Evolutionary conservation across 2,113 vertebrate species (phyloP), one percentile per base, ranked within the genome.

Genomic region (Aldabrachelys gigantea): DNA sequence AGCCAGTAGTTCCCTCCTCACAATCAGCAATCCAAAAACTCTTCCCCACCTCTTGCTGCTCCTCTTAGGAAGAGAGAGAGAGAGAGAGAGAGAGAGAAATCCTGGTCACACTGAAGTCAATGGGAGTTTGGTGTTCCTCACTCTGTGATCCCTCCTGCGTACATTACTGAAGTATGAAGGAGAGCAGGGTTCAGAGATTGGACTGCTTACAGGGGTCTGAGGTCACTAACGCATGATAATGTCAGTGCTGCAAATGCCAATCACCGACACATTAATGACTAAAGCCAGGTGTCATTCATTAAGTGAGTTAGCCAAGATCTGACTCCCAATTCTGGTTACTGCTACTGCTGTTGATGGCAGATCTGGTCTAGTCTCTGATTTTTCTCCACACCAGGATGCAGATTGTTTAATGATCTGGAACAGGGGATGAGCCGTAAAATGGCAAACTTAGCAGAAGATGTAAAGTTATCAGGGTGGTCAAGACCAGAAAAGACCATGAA

Each of bases 191-290:
- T 79, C 75, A 65, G 35, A 75, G 1, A 0, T 69, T 75, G 8
- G 56, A 94, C 62, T 17, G 53, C 2, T 56, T 8, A 25, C 5
- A 9, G 3, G 57, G 11, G 31, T 16, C 16, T 49, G 81, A 89
- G 21, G 38, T 24, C 38, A 24, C 38, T 44, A 44, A 21, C 21
- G 84, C 1, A 49, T 10, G 62, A 9, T 1, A 0, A 0, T 10
- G 4, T 89, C 89, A 54, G 10, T 12, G 80, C 41, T 87, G 57
- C 1, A 5, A 21, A 44, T 9, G 22, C 5, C n/a, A 31, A 2
- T 29, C 49, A 22, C 56, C 54, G 21, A 13, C 7, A 89, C 53
- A 17, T 35, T 50, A 6, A n/a, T 14, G 38, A 31, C 49, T 5
- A 65, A 82, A 12, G 41, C n/a, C 7, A 89, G 59, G 38, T 76